Evolutionary conservation across 2,113 vertebrate species (phyloP).

Genomic region (Phaetusa simplex): DNA sequence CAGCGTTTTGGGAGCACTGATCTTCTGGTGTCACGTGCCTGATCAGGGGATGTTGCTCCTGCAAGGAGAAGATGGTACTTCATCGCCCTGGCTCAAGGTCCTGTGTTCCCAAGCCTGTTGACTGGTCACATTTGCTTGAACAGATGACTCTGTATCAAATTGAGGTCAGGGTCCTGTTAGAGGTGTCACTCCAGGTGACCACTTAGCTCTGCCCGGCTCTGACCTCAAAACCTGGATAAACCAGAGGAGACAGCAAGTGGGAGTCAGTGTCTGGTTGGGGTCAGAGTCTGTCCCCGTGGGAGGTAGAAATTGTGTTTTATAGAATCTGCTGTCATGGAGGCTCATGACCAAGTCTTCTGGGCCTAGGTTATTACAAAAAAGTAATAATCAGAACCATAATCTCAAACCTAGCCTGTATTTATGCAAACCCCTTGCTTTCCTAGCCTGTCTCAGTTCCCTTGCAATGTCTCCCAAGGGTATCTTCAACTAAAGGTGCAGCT

Average conservation of each 20-base stretch:
- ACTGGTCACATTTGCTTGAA: background rate
- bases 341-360: background rate
- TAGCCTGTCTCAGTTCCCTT: background rate
- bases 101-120: background rate
- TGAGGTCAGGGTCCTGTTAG: background rate
- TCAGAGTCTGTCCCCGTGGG: background rate
- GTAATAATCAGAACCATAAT: background rate
- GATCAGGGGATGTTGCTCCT: background rate
- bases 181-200: background rate
- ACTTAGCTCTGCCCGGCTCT: background rate
- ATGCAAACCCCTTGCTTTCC: background rate
- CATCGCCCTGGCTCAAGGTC: background rate
- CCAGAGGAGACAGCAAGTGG: background rate
- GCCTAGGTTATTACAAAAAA: background rate
- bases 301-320: background rate
- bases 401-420: background rate
- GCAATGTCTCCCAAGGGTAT: background rate
- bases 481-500: background rate
- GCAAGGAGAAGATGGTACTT: background rate
- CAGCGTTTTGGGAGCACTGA: background rate
- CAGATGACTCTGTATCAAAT: background rate
- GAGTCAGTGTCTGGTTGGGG: background rate
- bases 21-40: background rate
- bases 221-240: background rate
- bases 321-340: background rate